Base-by-base conservation (phyloP, 2,797 vertebrate genomes). In the Botia kubotai region DNA sequence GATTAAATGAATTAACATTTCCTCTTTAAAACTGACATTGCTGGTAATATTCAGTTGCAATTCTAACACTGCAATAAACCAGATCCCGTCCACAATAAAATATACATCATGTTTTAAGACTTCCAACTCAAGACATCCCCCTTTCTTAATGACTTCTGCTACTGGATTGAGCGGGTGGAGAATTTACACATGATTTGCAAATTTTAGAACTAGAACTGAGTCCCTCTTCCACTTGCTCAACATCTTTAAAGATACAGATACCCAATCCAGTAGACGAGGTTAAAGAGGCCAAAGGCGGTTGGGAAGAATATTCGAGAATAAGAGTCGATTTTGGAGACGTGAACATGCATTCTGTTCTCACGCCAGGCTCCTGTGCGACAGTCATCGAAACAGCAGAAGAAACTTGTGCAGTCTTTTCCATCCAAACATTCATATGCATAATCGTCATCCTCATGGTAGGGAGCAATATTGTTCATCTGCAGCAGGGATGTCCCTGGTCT, bases 381-480 rank as follows among this genome's bases (percentile, higher is more conserved):
- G 89, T 98, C 97, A 39, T 98, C 97, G 39, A 98, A 97, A 90
- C 97, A 98, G 87, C 97, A 98, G 87, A 98, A 98, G 91, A 98
- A 98, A 89, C 96, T 96, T 85, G 95, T 86, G 46, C 97, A 98
- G 88, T 98, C 95, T 91, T 98, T 98, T 57, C 97, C 97, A 65
- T 98, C 97, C 90, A 98, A 88, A 87, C 97, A 98, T 71, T 97
- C 96, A 1, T 97, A 97, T 8, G 94, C 93, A 46, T 94, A 96
- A 88, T 96, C 95, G 16, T 95, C 94, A 39, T 90, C 95, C 69
- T 96, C 95, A 3, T 95, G 95, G 2, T 96, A 95, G 48, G 95
- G 93, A 68, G 94, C 92, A 2, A 97, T 94, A 89, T 90, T 97
- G 88, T 96, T 98, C 93, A 98, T 96, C 84, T 97, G 95, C 84